Base-by-base conservation (phyloP, 2,888 invertebrate genomes). In the Synanthedon tipuliformis region DNA sequence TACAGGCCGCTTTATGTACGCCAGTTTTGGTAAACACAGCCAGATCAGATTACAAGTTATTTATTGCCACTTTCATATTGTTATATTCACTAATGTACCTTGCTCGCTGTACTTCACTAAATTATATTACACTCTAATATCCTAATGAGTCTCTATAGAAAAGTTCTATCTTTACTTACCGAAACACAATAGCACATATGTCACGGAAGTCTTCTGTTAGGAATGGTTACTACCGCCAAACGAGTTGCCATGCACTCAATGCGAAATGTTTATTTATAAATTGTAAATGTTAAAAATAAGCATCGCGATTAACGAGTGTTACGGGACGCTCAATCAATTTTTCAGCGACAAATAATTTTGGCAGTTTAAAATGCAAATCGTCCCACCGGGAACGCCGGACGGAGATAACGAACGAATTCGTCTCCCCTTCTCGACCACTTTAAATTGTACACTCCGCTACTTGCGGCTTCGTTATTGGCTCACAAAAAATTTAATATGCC, bases 341-440 rank as follows among this genome's bases (percentile, higher is more conserved):
- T 15, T 45, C 45, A 45, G 45, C 11, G 13, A 15, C 45, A 45
- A 45, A 45, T 45, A 51, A 40, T 51, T 41, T 40, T 16, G 51
- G 16, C 51, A 51, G 41, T 51, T 51, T 51, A 13, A 51, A 51
- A 51, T 51, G 51, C 16, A 51, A 51, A 51, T 51, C 41, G 51
- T 16, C 18, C 51, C 51, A 51, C 51, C 18, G 51, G 51, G 51
- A 40, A n/a, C 51, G 41, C 51, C n/a, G 51, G 51, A 41, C 51
- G 4, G 18, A 18, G 49, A 50, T 34, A 50, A 50, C 50, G 50
- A 50, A 40, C 16, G 15, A 45, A 45, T 13, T 45, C 45, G 15
- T 45, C 13, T n/a, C n/a, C n/a, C n/a, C n/a, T n/a, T n/a, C n/a
- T 45, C 45, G 45, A 13, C 45, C 12, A 27, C 13, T 40, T 40